Conservation (phyloP, 2,888 invertebrate genomes). For the Idaea dimidiata region DNA sequence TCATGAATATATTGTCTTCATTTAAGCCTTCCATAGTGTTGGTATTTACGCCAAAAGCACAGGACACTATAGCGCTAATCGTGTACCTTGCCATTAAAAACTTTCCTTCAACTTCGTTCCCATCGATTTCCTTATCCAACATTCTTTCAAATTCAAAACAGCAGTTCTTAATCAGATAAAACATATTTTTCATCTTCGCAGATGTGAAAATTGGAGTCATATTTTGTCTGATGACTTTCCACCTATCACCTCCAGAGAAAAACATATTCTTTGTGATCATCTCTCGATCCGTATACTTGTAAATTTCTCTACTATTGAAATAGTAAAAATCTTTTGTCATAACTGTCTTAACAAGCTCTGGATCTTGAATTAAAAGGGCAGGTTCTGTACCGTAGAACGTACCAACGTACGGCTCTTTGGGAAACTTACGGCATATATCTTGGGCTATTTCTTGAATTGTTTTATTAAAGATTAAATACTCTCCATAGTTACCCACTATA, state of each 20-base stretch:
- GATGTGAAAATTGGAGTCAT: constrained; percentile 52
- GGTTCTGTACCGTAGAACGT: constrained; percentile 55
- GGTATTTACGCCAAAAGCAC: constrained; percentile 34
- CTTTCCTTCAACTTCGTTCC: constrained; percentile 31
- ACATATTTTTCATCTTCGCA: constrained; percentile 59
- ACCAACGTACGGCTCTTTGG: constrained; percentile 48
- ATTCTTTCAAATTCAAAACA: constrained; percentile 35
- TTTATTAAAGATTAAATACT: constrained; percentile 39
- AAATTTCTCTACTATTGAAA: constrained; percentile 47
- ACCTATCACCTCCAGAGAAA: constrained; percentile 46
- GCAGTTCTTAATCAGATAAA: constrained; percentile 45
- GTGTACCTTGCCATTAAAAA: constrained; percentile 40
- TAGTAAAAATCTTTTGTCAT: constrained; percentile 51
- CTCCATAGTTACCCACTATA: constrained; percentile 48
- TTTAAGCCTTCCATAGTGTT: constrained; percentile 20
- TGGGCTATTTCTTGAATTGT: constrained; percentile 30
- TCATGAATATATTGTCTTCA: constrained; percentile 36
- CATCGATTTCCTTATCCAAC: constrained; percentile 30
- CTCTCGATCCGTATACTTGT: constrained; percentile 41
- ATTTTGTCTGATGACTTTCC: constrained; percentile 55
- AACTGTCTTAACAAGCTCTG: constrained; percentile 45
- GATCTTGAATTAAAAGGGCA: constrained; percentile 44
- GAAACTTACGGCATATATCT: constrained; percentile 41
- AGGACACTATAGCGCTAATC: constrained; percentile 49
- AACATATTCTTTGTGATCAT: constrained; percentile 43